Percentiles rank a stretch among this genome's conserved stretches.
These are phyloP conservation scores for Hylyphantes graminicola DNA, from an alignment of 1,140 invertebrate genomes.

Conservation along the genomic window DNA sequence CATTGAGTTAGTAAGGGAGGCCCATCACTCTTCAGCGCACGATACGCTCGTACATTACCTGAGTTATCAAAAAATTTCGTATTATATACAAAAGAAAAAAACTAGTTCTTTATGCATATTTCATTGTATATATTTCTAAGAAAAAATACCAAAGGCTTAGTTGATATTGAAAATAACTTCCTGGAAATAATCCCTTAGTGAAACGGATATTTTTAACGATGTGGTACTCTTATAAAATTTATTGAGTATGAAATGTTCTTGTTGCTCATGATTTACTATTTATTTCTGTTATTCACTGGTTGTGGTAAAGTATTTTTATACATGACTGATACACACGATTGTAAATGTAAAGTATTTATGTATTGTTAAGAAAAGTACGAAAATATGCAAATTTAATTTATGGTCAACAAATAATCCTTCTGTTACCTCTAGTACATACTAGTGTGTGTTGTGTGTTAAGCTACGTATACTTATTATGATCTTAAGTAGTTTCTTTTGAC, in stretches of 20 bases:
- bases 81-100: too few species aligned
- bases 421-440: slow-evolving; percentile 26
- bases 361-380: slow-evolving; percentile 53
- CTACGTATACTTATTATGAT: not conserved
- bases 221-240: slow-evolving; percentile 50
- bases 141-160: too few species aligned
- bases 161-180: too few species aligned
- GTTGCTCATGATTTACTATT: slow-evolving; percentile 57
- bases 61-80: too few species aligned
- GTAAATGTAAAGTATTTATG: slow-evolving; percentile 55
- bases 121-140: too few species aligned
- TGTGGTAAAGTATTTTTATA: slow-evolving; percentile 61
- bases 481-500: not conserved
- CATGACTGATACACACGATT: slow-evolving; percentile 45
- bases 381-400: slow-evolving; percentile 51
- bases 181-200: too few species aligned
- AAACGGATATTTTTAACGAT: too few species aligned
- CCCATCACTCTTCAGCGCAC: too few species aligned
- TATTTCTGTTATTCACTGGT: slow-evolving; percentile 55
- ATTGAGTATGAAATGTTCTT: slow-evolving; percentile 59
- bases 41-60: too few species aligned
- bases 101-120: too few species aligned
- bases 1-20: too few species aligned
- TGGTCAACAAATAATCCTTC: slow-evolving; percentile 5
- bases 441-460: not conserved